Percentiles rank a stretch among this genome's conserved stretches.
Evolutionary conservation across 2,888 invertebrate genomes (phyloP).

Genomic region (Orthosia gothica): DNA sequence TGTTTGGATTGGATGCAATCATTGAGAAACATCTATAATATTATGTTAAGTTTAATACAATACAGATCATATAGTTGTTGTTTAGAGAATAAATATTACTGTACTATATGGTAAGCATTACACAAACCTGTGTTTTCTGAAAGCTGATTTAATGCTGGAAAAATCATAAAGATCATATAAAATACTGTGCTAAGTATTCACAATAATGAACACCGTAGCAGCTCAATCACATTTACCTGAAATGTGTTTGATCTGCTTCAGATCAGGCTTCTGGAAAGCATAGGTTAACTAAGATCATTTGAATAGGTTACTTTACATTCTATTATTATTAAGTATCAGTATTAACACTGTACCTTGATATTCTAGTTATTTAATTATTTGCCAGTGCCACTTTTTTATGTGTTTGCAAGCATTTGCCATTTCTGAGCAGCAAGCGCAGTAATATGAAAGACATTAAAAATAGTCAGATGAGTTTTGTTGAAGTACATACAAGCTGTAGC

Average conservation of each 20-base stretch:
- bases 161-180: not conserved
- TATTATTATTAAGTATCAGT: conserved; percentile 1
- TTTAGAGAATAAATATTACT: conserved; percentile 17
- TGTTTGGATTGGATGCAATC: conserved; percentile 60
- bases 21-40: conserved; percentile 39
- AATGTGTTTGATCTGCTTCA: not conserved
- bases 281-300: conserved; percentile 5
- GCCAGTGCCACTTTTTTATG: conserved; percentile 32
- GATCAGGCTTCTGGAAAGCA: conserved; percentile 7
- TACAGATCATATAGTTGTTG: conserved; percentile 19
- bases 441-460: not conserved
- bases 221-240: not conserved
- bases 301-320: not conserved
- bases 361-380: conserved; percentile 4
- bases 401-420: conserved; percentile 36
- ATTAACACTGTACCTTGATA: conserved; percentile 13
- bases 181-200: not conserved
- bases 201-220: not conserved
- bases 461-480: not conserved
- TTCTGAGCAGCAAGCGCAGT: not conserved
- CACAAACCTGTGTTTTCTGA: conserved; percentile 17
- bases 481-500: conserved; percentile 24
- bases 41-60: conserved; percentile 12
- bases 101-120: conserved; percentile 31
- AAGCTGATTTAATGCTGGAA: not conserved